These are phyloP conservation scores for Aythya baeri DNA, from an alignment of 2,113 vertebrate species.

Conservation along the genomic window DNA sequence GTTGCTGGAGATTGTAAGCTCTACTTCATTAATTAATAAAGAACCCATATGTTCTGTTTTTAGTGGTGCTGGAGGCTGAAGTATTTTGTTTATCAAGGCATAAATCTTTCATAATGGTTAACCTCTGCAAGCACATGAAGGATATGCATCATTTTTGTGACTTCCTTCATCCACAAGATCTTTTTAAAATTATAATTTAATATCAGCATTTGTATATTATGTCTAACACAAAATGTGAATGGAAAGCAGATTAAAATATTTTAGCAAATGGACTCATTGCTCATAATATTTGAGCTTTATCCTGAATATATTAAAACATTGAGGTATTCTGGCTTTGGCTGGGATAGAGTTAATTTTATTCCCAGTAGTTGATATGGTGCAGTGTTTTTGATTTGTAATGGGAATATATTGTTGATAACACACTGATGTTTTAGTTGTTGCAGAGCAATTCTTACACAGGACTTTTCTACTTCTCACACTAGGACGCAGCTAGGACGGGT, in stretches of 20 bases:
- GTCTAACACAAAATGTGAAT: neutral
- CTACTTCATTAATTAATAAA: conserved; percentile 59
- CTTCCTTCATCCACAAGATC: neutral
- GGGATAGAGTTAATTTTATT: neutral
- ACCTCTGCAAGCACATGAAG: conserved; percentile 14
- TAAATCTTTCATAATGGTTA: conserved; percentile 43
- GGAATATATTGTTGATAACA: neutral
- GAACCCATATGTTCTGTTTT: neutral
- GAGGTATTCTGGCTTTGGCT: neutral
- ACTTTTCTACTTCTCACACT: neutral
- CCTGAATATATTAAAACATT: neutral
- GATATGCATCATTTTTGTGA: neutral
- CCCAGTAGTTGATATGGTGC: neutral
- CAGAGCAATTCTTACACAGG: neutral
- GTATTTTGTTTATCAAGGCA: conserved; percentile 31
- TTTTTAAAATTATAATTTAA: conserved; percentile 24
- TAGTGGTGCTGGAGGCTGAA: neutral
- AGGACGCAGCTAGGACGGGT: neutral
- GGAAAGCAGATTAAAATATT: neutral
- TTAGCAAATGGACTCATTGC: neutral
- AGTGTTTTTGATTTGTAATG: neutral
- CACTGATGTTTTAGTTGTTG: neutral
- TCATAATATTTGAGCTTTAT: neutral
- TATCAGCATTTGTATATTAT: neutral
- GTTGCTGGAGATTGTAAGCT: conserved; percentile 1